Conservation (phyloP, 2,888 invertebrate species). For the Schizaphis graminum region DNA sequence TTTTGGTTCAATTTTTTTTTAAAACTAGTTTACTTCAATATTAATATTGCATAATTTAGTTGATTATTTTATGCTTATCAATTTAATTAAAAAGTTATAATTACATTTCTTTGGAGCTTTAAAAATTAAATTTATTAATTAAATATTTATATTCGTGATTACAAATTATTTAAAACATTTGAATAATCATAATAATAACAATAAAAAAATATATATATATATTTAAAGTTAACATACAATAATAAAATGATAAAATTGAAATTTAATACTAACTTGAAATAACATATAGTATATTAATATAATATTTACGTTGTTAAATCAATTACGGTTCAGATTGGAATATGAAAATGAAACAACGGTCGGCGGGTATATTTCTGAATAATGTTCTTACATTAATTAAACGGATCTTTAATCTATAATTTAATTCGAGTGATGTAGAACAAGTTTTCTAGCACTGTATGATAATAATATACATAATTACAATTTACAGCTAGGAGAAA, state of each 20-base stretch:
- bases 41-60: neutral
- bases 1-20: neutral
- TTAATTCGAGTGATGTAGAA: neutral
- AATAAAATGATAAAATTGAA: neutral
- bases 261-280: neutral
- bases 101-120: neutral
- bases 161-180: neutral
- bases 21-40: neutral
- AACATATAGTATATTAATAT: neutral
- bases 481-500: neutral
- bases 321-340: neutral
- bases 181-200: neutral
- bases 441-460: neutral
- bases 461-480: neutral
- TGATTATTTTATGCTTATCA: neutral
- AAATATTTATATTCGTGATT: slow-evolving; percentile 9
- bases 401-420: neutral
- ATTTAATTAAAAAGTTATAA: slow-evolving; percentile 19
- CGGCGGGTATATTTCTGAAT: neutral
- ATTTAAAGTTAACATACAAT: neutral
- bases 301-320: neutral
- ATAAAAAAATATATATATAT: neutral
- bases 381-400: neutral
- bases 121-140: slow-evolving; percentile 7
- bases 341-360: neutral